A percentile compares a stretch with the other conserved stretches of the same genome.
Conservation (phyloP, 92 coral and sea anemone genomes). For the Metridium senile region DNA sequence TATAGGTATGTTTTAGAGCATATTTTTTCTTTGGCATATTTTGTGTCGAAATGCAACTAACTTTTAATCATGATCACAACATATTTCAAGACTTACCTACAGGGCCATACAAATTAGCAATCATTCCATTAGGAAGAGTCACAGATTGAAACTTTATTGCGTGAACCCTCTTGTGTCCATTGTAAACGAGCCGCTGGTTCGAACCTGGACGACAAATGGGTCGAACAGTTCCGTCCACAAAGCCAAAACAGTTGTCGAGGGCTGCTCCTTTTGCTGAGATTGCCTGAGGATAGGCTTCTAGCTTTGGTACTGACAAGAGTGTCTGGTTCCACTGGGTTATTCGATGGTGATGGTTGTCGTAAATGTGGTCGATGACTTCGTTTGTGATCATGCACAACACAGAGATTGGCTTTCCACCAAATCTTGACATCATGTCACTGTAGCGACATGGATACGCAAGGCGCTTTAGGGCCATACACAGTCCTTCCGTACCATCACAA, state of each 20-base stretch:
- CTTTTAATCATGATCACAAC: not conserved
- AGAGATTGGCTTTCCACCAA: conserved; percentile 18
- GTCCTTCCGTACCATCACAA: not conserved
- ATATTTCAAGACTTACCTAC: not conserved
- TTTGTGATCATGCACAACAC: conserved; percentile 27
- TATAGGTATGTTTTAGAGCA: no score
- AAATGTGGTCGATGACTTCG: conserved; percentile 33
- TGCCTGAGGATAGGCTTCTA: conserved; percentile 37
- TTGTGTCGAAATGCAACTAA: not conserved
- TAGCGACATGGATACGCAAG: conserved; percentile 58
- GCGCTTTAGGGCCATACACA: conserved; percentile 25
- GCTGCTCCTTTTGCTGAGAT: conserved; percentile 36
- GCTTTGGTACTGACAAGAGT: not conserved
- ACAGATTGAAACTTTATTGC: conserved; percentile 26
- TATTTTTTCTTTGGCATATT: no score
- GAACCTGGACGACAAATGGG: conserved; percentile 50
- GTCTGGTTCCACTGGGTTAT: conserved; percentile 31
- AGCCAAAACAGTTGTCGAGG: conserved; percentile 51
- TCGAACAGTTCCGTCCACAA: conserved; percentile 27
- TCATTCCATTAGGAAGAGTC: conserved; percentile 37
- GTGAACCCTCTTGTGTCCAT: conserved; percentile 31
- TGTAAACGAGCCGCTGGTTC: conserved; percentile 41
- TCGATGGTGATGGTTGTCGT: conserved; percentile 25
- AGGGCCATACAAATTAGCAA: conserved; percentile 6
- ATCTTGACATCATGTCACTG: conserved; percentile 30